Base-by-base conservation (phyloP, 2,797 vertebrate species). In the Agapornis canus region DNA sequence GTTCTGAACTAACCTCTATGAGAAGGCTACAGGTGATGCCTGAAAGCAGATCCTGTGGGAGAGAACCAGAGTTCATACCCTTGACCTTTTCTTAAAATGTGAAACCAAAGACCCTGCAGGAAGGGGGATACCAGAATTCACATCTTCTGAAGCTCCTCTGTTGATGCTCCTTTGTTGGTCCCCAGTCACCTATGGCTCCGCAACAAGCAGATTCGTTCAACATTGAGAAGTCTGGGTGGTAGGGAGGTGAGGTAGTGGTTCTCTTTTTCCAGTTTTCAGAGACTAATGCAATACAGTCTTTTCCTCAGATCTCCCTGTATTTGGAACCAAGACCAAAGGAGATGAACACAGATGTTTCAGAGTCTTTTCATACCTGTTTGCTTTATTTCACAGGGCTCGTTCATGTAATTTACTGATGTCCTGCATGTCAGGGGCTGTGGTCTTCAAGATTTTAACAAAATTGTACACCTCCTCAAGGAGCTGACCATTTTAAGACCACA, bases 371-470 rank as follows among this genome's bases (percentile, higher is more conserved):
- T 9, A 47, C 6, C 21, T 29, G 6, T 20, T 15, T 60, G 16
- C 19, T 79, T 31, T 47, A 60, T 40, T 73, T 89, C 7, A 5
- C 25, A 3, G 2, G 39, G 31, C 20, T 35, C 18, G 7, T 65
- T 80, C 10, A 39, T 25, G 3, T 13, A 25, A 69, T 48, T 25
- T 70, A 42, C 9, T 26, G 26, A 27, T 18, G 11, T 61, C 49
- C 39, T 54, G 56, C 51, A 59, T 0, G 0, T 40, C 76, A 56
- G 25, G 1, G 5, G 7, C 0, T 3, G 49, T 0, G 1, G 26
- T 22, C 48, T 68, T 73, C 39, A 45, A 54, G 45, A 77, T 57
- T 73, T 84, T 72, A 56, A 59, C 12, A 48, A 68, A 48, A 56
- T 45, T 68, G n/a, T n/a, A 52, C 31, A 27, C n/a, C 13, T 80